Evolutionary conservation across 2,888 invertebrate genomes (phyloP).

Genomic region (Gisinianus flammeolus): DNA sequence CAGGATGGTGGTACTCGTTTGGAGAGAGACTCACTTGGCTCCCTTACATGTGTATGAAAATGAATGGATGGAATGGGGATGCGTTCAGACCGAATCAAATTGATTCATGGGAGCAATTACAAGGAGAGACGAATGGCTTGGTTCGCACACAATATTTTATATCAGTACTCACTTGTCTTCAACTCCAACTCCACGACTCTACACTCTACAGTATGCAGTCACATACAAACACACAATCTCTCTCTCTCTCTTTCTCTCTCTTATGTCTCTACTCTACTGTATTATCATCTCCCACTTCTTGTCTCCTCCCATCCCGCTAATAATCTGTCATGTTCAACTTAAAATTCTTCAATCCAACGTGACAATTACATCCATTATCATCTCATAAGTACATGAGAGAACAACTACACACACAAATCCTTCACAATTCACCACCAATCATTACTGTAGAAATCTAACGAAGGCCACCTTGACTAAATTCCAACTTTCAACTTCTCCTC

Average conservation of each 20-base stretch:
- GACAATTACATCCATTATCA: not conserved
- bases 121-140: conserved; percentile 44
- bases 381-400: not conserved
- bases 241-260: not conserved
- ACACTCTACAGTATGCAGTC: not conserved
- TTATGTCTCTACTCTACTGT: not conserved
- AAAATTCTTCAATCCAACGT: not conserved
- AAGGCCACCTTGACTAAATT: too few relatives aligned
- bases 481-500: too few relatives aligned
- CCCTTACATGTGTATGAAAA: not conserved
- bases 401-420: not conserved
- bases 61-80: not conserved
- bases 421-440: not conserved
- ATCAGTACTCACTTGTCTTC: not conserved
- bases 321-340: not conserved
- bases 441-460: too few relatives aligned
- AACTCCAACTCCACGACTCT: conserved; percentile 22
- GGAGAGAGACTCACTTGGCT: too few relatives aligned
- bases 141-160: conserved; percentile 48
- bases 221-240: not conserved
- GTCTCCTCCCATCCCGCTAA: conserved; percentile 22
- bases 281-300: conserved; percentile 30
- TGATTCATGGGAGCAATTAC: conserved; percentile 51
- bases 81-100: conserved; percentile 42
- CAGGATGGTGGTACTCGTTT: too few relatives aligned